phyloP scores from a whole-genome alignment of 2,888 invertebrate genomes.

The Prosapia bicincta region DNA sequence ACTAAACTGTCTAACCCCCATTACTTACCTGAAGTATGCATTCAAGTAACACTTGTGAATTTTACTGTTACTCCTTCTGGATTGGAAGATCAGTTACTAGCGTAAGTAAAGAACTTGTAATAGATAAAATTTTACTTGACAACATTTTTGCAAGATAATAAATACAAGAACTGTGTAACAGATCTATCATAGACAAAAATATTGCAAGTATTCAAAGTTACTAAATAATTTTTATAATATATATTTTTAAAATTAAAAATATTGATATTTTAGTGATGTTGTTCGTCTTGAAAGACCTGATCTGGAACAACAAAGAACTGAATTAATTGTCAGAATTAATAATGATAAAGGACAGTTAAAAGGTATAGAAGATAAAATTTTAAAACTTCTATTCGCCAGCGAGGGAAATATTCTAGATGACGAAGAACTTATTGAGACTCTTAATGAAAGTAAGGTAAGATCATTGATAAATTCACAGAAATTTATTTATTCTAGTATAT shows the following conservation, averaged over 20 bases:
- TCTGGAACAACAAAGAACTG: slow-evolving; percentile 75
- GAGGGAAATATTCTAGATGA: slow-evolving; percentile 92
- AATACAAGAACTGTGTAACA: background rate
- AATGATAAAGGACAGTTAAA: slow-evolving; percentile 79
- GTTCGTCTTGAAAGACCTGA: slow-evolving; percentile 90
- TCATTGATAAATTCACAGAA: too few relatives aligned
- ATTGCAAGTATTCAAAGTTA: too few relatives aligned
- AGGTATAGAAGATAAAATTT: slow-evolving; percentile 85
- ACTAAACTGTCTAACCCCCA: slow-evolving; percentile 92
- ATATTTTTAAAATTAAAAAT: too few relatives aligned
- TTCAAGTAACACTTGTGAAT: slow-evolving; percentile 88
- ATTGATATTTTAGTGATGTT: slow-evolving; percentile 75
- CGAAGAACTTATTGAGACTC: slow-evolving; percentile 85
- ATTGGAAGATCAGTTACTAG: slow-evolving; percentile 86
- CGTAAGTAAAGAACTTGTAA: slow-evolving; percentile 60
- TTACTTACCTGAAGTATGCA: slow-evolving; percentile 89
- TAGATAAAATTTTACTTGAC: too few relatives aligned
- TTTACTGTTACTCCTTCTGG: slow-evolving; percentile 89
- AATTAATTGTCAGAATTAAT: slow-evolving; percentile 81
- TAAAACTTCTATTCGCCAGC: slow-evolving; percentile 74
- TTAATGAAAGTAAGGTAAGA: slow-evolving; percentile 78
- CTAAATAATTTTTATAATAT: too few relatives aligned
- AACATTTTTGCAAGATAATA: too few relatives aligned
- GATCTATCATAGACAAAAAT: too few relatives aligned
- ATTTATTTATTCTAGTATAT: too few relatives aligned